Evolutionary conservation across 2,888 invertebrate species (phyloP).

Genomic region (Cosmorhoe ocellata): DNA sequence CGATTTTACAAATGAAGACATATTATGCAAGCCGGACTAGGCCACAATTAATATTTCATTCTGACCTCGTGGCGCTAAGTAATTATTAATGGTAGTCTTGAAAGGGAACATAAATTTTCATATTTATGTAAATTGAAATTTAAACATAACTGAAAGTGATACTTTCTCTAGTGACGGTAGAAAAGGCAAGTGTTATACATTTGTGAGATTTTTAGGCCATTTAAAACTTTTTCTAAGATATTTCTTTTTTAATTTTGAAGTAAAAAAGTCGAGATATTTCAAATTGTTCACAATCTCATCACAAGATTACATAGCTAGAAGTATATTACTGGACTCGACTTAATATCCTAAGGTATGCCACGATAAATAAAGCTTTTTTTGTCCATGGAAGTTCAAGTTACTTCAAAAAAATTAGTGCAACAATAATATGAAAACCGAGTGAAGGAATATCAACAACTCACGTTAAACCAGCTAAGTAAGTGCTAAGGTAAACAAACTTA

Average conservation of each 20-base stretch:
- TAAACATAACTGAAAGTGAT: constrained; percentile 14
- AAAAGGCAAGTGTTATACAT: background rate
- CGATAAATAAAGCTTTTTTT: too few species aligned
- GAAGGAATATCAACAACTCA: constrained; percentile 1
- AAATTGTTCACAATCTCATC: too few species aligned
- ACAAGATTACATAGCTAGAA: too few species aligned
- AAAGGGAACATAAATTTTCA: constrained; percentile 19
- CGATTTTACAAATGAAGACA: constrained; percentile 16
- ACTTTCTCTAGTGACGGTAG: constrained; percentile 7
- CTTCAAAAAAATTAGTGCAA: too few species aligned
- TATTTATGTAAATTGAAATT: constrained; percentile 21
- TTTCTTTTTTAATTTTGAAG: too few species aligned
- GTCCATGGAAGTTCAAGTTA: too few species aligned
- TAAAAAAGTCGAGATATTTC: too few species aligned
- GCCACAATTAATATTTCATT: constrained; percentile 22
- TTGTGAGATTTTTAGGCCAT: background rate
- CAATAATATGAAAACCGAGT: background rate
- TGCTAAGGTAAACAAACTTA: constrained; percentile 25
- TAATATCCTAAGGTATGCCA: too few species aligned
- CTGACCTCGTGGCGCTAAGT: constrained; percentile 21
- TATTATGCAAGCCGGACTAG: constrained; percentile 16
- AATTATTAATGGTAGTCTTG: constrained; percentile 22
- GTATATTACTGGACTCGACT: too few species aligned
- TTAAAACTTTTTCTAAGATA: background rate
- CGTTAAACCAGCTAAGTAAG: constrained; percentile 14